Conservation (phyloP, 2,113 vertebrate species). For the Sylvilagus bachmani region DNA sequence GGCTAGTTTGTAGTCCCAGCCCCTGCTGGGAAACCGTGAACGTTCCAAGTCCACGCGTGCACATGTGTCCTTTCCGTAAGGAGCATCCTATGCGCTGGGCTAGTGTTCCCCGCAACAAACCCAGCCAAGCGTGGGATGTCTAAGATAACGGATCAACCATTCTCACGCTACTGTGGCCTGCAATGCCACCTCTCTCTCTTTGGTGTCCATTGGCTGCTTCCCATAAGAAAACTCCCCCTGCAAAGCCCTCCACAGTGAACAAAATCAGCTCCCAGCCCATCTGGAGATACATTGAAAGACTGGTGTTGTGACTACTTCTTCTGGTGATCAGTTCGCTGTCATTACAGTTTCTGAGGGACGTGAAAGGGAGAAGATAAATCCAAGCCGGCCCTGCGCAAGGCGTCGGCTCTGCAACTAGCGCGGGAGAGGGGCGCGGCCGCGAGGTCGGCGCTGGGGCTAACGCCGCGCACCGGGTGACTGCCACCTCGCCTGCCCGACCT, state of each 20-base stretch:
- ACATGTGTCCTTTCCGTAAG: background rate
- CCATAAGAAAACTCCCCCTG: background rate
- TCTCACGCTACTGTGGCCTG: background rate
- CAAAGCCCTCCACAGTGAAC: background rate
- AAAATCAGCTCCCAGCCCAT: background rate
- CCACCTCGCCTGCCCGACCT: background rate
- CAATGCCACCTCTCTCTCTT: background rate
- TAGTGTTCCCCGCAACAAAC: constrained; percentile 44
- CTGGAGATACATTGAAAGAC: background rate
- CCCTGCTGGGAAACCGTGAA: background rate
- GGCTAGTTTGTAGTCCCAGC: background rate
- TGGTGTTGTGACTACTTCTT: constrained; percentile 15
- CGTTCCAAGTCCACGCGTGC: background rate
- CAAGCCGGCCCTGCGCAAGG: background rate
- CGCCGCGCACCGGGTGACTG: background rate
- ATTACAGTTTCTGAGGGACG: constrained; percentile 1
- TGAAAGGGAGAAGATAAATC: constrained; percentile 18
- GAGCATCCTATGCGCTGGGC: background rate
- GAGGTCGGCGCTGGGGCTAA: background rate
- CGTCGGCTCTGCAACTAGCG: background rate
- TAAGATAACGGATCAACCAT: background rate
- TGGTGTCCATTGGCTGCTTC: background rate
- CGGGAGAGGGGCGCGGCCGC: background rate
- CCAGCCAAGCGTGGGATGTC: background rate
- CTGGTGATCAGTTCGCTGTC: background rate